Evolutionary conservation across 2,113 vertebrate genomes (phyloP).

Genomic region (Benitochromis conjunctus): DNA sequence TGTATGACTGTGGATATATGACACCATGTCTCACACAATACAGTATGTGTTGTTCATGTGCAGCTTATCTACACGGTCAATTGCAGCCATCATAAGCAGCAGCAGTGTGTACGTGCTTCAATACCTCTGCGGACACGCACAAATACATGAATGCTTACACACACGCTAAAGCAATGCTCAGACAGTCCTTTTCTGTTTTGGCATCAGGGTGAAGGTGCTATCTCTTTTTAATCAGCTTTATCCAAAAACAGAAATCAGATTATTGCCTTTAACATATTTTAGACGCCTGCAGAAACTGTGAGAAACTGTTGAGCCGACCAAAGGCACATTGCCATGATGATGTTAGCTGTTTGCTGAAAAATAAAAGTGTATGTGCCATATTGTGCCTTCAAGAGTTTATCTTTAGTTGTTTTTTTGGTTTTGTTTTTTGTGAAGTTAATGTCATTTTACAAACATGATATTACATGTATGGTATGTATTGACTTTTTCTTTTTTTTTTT

Average conservation of each 20-base stretch:
- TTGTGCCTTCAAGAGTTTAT: conserved; percentile 21
- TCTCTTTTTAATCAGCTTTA: conserved; percentile 42
- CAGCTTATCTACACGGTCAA: conserved; percentile 21
- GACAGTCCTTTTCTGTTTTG: not conserved
- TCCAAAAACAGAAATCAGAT: conserved; percentile 46
- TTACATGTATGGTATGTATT: conserved; percentile 31
- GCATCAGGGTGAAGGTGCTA: conserved; percentile 33
- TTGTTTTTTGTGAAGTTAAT: conserved; percentile 2
- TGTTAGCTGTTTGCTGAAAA: not conserved
- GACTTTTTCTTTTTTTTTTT: conserved; percentile 4
- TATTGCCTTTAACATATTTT: conserved; percentile 31
- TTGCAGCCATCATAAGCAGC: not conserved
- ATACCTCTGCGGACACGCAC: conserved; percentile 15
- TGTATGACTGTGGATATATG: conserved; percentile 53
- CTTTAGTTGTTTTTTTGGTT: not conserved
- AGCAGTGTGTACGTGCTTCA: not conserved
- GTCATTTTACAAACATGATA: not conserved
- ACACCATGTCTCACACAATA: not conserved
- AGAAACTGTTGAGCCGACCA: conserved; percentile 19
- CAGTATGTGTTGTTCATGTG: conserved; percentile 5
- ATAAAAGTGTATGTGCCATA: not conserved
- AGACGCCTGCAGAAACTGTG: conserved; percentile 26
- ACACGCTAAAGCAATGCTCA: not conserved
- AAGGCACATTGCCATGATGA: not conserved
- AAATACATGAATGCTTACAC: conserved; percentile 6